Evolutionary conservation across 2,797 vertebrate species (phyloP), one percentile per base, ranked within the genome.

Genomic region (Cynopterus sphinx): DNA sequence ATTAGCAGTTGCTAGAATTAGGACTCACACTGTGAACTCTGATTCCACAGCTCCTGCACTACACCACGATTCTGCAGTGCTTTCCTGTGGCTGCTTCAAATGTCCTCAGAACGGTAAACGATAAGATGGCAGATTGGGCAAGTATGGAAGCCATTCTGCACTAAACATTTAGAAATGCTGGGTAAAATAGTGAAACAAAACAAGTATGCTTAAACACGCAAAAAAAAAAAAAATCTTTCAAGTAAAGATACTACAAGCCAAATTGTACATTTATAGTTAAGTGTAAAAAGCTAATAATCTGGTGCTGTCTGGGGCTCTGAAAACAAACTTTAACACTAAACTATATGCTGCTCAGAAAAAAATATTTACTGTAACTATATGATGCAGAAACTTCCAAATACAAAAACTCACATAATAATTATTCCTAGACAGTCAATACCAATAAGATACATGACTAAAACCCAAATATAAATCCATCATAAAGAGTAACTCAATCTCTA

Each of bases 311-410:
- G 16, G 41, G 36, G 57, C 83, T 82, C 71, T 91, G 41, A 96
- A 95, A 75, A 83, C 70, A 87, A 71, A 88, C 70, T 41, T 77
- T 28, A 67, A 87, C n/a, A 26, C 26, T 79, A 96, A 95, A 96
- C 79, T 91, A 70, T 46, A 91, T 59, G 79, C 79, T 59, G 3
- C 39, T 87, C 79, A 73, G 67, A 73, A 75, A 91, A 97, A 87
- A 92, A 49, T 90, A 96, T 94, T 91, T 93, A 85, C 43, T 55
- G 36, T 87, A 94, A 96, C 94, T 94, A 97, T 53, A 91, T 87
- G 83, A 83, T 87, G 3, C 63, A 90, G 43, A 85, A 87, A 82
- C 57, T 74, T 79, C 59, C 85, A 93, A 78, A 46, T 67, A 83
- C 13, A 90, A 94, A 96, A 79, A 77, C 33, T 79, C 87, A 71